Evolutionary conservation across 92 coral and sea anemone genomes (phyloP), one percentile per base, ranked within the genome.

Genomic region (Palythoa caribaeorum): DNA sequence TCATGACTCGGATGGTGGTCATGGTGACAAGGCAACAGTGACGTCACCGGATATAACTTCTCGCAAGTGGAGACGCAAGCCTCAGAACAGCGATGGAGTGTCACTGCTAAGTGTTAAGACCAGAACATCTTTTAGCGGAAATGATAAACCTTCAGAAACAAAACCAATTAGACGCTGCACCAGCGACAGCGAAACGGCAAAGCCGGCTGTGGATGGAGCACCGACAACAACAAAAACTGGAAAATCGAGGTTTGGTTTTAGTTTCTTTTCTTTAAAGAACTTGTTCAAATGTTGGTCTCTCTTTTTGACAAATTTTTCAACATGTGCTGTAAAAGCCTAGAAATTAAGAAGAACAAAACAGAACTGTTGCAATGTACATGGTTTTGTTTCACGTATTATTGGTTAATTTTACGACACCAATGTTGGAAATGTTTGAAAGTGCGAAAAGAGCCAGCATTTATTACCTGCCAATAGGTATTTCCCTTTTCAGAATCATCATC

Each of bases 21-120:
- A 59, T 47, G 51, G 28, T 38, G 89, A 57, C 6, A 78, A 88
- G 39, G 8, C 63, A 11, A 77, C 71, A 21, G 63, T n/a, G 10
- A 7, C 17, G 3, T 53, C 88, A 54, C 16, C 80, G 51, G 63
- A 63, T 15, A 3, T 68, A 2, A 50, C 71, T 1, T 47, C 36
- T 3, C 80, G 20, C 14, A 81, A 81, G 14, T 66, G 86, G 86
- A 60, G 86, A 53, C 57, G 76, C 12, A 81, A 81, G 51, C 5
- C 21, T 6, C 75, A 47, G 3, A 81, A 81, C 60, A 66, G 21
- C 11, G 21, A 66, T 36, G 76, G 76, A 4, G 86, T 81, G 39
- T 81, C 76, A 20, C 21, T 81, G 44, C 28, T 81, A 47, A 63
- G 86, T n/a, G 65, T 81, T 50, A 81, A 81, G 48, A 44, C 86